A percentile compares a stretch with the other conserved stretches of the same genome.
Conservation (phyloP, 2,888 invertebrate species). For the Eucera pruinosa region DNA sequence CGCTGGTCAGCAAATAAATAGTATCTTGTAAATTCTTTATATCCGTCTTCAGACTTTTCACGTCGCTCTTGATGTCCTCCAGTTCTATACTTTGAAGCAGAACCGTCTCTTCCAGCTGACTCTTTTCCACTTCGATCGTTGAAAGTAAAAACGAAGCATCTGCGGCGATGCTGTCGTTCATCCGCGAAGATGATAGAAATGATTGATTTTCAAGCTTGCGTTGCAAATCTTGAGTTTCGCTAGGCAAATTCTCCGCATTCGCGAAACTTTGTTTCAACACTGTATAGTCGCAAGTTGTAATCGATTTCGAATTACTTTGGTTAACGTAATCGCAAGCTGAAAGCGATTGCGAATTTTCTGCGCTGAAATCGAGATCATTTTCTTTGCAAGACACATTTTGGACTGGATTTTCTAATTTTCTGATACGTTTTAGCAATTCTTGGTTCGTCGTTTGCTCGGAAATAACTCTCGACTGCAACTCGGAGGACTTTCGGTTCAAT, state of each 20-base stretch:
- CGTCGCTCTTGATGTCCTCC: slow-evolving; percentile 75
- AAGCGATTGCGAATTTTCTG: too few relatives aligned
- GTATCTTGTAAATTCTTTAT: slow-evolving; percentile 76
- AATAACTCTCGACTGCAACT: neutral
- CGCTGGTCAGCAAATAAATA: slow-evolving; percentile 74
- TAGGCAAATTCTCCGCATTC: too few relatives aligned
- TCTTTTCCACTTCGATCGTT: slow-evolving; percentile 68
- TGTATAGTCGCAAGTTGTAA: too few relatives aligned
- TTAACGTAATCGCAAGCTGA: too few relatives aligned
- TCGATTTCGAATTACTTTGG: too few relatives aligned
- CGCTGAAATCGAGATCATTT: too few relatives aligned
- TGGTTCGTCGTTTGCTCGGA: neutral
- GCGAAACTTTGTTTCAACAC: too few relatives aligned
- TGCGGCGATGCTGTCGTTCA: slow-evolving; percentile 18
- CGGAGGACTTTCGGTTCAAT: neutral
- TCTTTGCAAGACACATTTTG: slow-evolving; percentile 15
- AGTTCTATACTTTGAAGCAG: slow-evolving; percentile 73
- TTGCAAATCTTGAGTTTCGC: slow-evolving; percentile 29
- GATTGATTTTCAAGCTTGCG: slow-evolving; percentile 18
- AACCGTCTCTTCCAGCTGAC: slow-evolving; percentile 68
- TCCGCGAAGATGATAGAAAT: neutral
- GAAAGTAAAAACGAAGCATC: slow-evolving; percentile 35
- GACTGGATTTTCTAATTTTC: slow-evolving; percentile 3
- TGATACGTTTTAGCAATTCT: neutral
- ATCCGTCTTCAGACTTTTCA: slow-evolving; percentile 74